Evolutionary conservation across 2,888 invertebrate genomes (phyloP).

Genomic region (Acleris holmiana): DNA sequence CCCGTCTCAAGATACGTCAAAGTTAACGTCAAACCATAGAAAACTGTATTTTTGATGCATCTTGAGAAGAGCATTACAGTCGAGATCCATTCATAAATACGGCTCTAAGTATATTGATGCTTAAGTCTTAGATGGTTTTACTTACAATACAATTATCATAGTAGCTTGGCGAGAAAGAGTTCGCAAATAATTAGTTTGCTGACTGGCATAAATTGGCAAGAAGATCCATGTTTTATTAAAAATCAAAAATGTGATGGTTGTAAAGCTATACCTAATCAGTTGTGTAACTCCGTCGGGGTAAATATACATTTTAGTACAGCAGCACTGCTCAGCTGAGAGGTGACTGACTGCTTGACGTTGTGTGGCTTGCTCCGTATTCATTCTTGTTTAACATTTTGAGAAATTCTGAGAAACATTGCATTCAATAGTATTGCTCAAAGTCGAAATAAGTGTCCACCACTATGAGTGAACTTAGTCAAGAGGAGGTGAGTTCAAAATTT

Average conservation of each 20-base stretch:
- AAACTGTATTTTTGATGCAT: too few species aligned
- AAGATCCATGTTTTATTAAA: too few species aligned
- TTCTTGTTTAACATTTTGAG: constrained; percentile 62
- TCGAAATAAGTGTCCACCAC: constrained; percentile 54
- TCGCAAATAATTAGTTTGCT: neutral
- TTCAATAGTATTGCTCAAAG: constrained; percentile 51
- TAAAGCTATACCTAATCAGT: too few species aligned
- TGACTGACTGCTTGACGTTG: constrained; percentile 81
- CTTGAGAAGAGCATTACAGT: too few species aligned
- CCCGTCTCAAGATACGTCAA: too few species aligned
- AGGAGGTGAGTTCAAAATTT: constrained; percentile 89
- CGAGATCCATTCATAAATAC: too few species aligned
- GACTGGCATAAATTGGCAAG: neutral
- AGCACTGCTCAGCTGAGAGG: constrained; percentile 72
- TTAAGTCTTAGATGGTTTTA: too few species aligned
- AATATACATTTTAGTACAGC: constrained; percentile 2
- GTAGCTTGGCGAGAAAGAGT: too few species aligned
- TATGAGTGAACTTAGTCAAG: constrained; percentile 95
- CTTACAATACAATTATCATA: neutral
- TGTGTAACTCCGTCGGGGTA: constrained; percentile 9
- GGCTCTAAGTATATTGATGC: too few species aligned
- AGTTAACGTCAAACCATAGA: too few species aligned
- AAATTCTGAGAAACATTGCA: constrained; percentile 63
- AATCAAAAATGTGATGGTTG: too few species aligned
- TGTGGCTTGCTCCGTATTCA: constrained; percentile 70